Conservation (phyloP, 2,888 invertebrate species). For the Syrphus vitripennis region DNA sequence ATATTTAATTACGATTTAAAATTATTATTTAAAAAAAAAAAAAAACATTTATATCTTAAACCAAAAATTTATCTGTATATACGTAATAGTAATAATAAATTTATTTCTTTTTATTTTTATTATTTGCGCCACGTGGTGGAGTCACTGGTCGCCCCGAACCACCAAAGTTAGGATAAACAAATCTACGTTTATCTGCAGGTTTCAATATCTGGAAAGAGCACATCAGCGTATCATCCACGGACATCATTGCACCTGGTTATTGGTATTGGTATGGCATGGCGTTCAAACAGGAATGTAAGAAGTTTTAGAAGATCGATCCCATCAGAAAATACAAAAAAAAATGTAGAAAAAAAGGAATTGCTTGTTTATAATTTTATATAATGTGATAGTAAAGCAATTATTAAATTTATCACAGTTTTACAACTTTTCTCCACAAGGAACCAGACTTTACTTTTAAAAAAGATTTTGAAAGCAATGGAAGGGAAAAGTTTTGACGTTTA, state of each 20-base stretch:
- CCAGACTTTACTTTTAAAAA: not conserved
- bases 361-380: conserved; percentile 5
- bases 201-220: conserved; percentile 98
- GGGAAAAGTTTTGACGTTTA: not conserved
- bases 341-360: conserved; percentile 11
- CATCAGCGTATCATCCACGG: conserved; percentile 99
- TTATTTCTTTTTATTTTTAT: conserved; percentile 97
- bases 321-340: conserved; percentile 21
- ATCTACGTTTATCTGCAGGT: conserved; percentile 99
- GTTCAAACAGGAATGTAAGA: not conserved
- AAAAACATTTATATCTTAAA: conserved; percentile 47
- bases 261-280: not conserved
- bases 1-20: conserved; percentile 28
- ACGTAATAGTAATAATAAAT: conserved; percentile 78
- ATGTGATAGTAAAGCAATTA: not conserved
- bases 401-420: not conserved
- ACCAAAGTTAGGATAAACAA: conserved; percentile 94
- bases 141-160: conserved; percentile 98
- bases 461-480: not conserved
- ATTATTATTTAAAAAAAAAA: too few species aligned
- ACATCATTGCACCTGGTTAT: conserved; percentile 97
- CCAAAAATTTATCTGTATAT: conserved; percentile 42
- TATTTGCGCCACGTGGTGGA: conserved; percentile 96
- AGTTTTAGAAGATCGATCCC: conserved; percentile 2
- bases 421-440: not conserved